A percentile compares a stretch with the other conserved stretches of the same genome.
These are phyloP conservation scores for Corynorhinus townsendii DNA, from an alignment of 2,113 vertebrate species.

Conservation along the genomic window DNA sequence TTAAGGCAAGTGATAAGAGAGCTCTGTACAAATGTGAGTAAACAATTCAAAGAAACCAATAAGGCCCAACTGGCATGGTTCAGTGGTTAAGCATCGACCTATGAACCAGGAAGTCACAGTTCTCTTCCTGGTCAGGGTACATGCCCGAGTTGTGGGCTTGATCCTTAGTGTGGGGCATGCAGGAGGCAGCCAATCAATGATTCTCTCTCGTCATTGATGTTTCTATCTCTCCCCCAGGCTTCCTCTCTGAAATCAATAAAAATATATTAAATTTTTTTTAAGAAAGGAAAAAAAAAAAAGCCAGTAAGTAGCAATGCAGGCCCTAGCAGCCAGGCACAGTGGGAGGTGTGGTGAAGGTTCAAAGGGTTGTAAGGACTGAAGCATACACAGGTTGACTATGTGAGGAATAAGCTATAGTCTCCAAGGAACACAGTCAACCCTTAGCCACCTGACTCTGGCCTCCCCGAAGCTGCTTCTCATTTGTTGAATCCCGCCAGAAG, in stretches of 20 bases:
- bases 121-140: no score
- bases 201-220: no score
- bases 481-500: not conserved
- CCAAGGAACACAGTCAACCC: not conserved
- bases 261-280: no score
- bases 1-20: not conserved
- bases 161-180: no score
- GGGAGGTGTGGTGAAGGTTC: accelerated
- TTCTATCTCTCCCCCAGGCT: no score
- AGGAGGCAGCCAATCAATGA: no score
- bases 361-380: not conserved
- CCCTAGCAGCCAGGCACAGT: not conserved
- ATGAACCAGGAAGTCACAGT: no score
- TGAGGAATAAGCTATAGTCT: not conserved
- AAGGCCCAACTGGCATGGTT: no score
- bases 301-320: not conserved
- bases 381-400: not conserved
- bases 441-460: not conserved
- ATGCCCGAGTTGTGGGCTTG: no score
- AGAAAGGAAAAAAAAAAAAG: no score
- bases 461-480: not conserved
- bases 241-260: no score
- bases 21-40: not conserved
- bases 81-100: no score
- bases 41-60: not conserved